Evolutionary conservation across 2,113 vertebrate genomes (phyloP).

Genomic region (Proterorhinus semilunaris): DNA sequence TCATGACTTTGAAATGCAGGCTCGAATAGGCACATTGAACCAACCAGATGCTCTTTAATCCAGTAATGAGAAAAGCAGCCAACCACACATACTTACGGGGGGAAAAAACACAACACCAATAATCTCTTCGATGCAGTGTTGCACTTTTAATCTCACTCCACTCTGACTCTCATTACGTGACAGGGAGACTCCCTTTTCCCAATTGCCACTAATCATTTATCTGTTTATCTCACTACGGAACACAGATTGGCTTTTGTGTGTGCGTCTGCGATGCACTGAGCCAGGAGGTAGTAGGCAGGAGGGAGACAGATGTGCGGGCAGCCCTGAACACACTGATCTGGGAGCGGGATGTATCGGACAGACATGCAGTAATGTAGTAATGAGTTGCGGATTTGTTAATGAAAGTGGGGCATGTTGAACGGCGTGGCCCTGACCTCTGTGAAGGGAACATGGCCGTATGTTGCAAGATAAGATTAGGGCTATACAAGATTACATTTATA

Average conservation of each 20-base stretch:
- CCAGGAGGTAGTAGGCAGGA: constrained; percentile 44
- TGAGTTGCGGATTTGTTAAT: constrained; percentile 46
- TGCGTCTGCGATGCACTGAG: constrained; percentile 43
- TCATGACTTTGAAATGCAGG: constrained; percentile 57
- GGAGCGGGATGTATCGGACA: constrained; percentile 7
- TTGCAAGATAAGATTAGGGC: background rate
- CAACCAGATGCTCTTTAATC: constrained; percentile 76
- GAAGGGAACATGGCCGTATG: constrained; percentile 18
- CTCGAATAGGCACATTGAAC: constrained; percentile 66
- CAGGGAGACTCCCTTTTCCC: constrained; percentile 55
- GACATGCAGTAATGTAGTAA: constrained; percentile 21
- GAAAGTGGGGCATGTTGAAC: constrained; percentile 33
- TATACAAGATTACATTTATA: background rate
- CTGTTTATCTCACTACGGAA: constrained; percentile 58
- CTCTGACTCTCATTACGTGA: constrained; percentile 55
- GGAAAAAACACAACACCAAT: constrained; percentile 26
- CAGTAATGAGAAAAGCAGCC: constrained; percentile 71
- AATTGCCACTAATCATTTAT: constrained; percentile 65
- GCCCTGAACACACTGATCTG: constrained; percentile 36
- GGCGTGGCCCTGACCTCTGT: constrained; percentile 12
- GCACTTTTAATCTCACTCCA: constrained; percentile 64
- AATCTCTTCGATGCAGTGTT: constrained; percentile 62
- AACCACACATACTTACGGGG: constrained; percentile 47
- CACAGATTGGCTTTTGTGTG: constrained; percentile 58
- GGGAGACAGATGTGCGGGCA: constrained; percentile 45